Evolutionary conservation across 2,797 vertebrate species (phyloP).

Genomic region (Neosilurus hyrtlii): DNA sequence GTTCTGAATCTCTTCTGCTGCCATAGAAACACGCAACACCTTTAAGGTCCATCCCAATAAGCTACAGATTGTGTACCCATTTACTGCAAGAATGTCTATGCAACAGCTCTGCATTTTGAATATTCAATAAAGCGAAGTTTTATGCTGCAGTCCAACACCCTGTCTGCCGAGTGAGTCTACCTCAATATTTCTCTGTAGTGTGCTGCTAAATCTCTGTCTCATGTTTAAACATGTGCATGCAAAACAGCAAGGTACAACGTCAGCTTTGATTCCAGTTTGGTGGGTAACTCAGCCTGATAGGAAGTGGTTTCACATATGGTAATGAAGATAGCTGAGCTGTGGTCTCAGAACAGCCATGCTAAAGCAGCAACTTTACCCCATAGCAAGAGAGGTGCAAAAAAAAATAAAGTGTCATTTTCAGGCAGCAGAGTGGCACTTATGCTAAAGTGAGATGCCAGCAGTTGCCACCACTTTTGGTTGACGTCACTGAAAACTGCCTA

Average conservation of each 20-base stretch:
- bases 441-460: neutral
- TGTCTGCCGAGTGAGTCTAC: neutral
- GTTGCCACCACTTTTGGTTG: neutral
- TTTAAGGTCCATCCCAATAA: conserved; percentile 2
- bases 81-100: no score
- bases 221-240: conserved; percentile 55
- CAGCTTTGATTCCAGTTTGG: conserved; percentile 64
- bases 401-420: conserved; percentile 27
- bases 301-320: conserved; percentile 74
- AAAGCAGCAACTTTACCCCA: conserved; percentile 42
- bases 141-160: neutral
- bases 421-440: conserved; percentile 20
- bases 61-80: neutral
- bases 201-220: conserved; percentile 64
- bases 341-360: conserved; percentile 65
- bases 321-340: conserved; percentile 68
- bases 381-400: conserved; percentile 47
- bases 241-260: conserved; percentile 69
- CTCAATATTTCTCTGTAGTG: neutral
- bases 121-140: neutral
- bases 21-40: conserved; percentile 43
- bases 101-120: neutral
- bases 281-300: conserved; percentile 62
- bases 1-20: conserved; percentile 38
- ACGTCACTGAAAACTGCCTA: neutral